phyloP scores from a whole-genome alignment of 2,888 invertebrate genomes.

The Andrena hattorfiana region DNA sequence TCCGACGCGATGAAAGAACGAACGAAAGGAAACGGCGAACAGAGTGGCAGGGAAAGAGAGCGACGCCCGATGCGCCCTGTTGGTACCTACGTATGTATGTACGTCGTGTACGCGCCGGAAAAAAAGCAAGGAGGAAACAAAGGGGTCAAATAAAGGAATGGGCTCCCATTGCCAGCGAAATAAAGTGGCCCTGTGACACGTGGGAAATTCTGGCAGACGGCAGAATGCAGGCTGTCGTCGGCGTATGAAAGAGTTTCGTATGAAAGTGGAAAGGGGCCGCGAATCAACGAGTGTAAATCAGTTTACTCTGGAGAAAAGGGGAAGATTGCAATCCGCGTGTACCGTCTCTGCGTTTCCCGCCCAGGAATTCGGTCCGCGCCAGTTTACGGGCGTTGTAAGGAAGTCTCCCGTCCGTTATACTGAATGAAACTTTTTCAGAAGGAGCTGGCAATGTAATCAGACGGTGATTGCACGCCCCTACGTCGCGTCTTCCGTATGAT shows the following conservation, averaged over 20 bases:
- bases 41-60: not conserved
- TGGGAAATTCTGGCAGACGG: conserved; percentile 69
- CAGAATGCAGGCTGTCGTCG: conserved; percentile 52
- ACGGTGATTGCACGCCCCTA: conserved; percentile 5
- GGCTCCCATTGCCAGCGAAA: conserved; percentile 69
- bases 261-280: conserved; percentile 50
- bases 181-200: conserved; percentile 71
- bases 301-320: conserved; percentile 49
- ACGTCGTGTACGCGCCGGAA: conserved; percentile 27
- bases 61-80: conserved; percentile 12
- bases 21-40: not conserved
- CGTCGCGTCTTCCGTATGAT: conserved; percentile 1
- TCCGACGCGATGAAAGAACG: conserved; percentile 36
- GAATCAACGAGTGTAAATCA: conserved; percentile 61
- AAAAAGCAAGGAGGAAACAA: conserved; percentile 21
- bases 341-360: conserved; percentile 4
- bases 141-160: conserved; percentile 61
- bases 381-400: not conserved
- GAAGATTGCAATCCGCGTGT: conserved; percentile 54
- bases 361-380: conserved; percentile 3
- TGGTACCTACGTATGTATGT: not conserved
- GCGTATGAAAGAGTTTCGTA: conserved; percentile 52
- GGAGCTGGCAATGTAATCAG: conserved; percentile 4
- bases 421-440: conserved; percentile 1
- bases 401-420: not conserved